Conservation (phyloP, 2,797 vertebrate genomes). For the Adelosebastes latens region DNA sequence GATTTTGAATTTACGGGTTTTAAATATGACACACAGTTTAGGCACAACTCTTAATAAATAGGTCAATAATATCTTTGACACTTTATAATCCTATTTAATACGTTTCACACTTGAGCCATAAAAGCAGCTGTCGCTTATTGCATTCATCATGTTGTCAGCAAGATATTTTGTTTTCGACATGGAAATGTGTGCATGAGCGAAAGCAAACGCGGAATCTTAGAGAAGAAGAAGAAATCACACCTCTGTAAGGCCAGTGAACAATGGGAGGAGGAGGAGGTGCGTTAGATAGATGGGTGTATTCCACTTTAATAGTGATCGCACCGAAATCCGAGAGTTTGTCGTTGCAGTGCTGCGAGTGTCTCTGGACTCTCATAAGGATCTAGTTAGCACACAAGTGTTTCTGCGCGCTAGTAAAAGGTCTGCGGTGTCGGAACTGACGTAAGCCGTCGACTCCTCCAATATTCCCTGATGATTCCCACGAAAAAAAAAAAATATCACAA, state of each 20-base stretch:
- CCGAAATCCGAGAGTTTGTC: not conserved
- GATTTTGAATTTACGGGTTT: not conserved
- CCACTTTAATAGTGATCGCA: not conserved
- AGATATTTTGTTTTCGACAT: slow-evolving; percentile 41
- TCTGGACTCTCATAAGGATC: not conserved
- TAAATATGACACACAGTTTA: slow-evolving; percentile 1
- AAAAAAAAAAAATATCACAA: not conserved
- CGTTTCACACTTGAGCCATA: slow-evolving; percentile 33
- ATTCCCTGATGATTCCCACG: not conserved
- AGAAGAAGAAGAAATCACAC: slow-evolving; percentile 49
- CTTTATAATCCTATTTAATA: slow-evolving; percentile 45
- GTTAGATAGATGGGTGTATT: not conserved
- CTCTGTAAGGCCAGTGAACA: slow-evolving; percentile 11
- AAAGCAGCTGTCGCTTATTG: slow-evolving; percentile 54
- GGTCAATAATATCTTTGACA: slow-evolving; percentile 41
- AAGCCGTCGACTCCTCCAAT: not conserved
- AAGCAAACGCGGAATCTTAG: slow-evolving; percentile 42
- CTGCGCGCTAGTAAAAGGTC: not conserved
- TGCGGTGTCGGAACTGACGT: not conserved
- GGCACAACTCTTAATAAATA: slow-evolving; percentile 6
- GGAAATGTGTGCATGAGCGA: not conserved
- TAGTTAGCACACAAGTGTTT: slow-evolving; percentile 17
- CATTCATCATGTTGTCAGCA: slow-evolving; percentile 70
- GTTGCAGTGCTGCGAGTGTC: not conserved
- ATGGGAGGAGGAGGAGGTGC: not conserved